Conservation (phyloP, 1,140 invertebrate species). For the Drosophila cardini region DNA sequence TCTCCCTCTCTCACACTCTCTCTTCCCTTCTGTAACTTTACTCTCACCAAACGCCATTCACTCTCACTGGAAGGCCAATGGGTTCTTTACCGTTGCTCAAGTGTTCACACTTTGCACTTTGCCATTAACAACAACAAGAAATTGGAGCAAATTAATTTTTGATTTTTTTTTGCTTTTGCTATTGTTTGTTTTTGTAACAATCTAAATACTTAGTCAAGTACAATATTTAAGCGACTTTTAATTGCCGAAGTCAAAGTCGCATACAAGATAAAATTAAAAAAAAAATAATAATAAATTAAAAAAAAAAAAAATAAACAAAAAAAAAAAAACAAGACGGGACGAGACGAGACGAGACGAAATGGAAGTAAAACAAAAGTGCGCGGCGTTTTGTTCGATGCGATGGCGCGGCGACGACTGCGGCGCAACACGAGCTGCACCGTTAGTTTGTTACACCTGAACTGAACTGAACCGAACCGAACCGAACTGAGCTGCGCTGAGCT, state of each 20-base stretch:
- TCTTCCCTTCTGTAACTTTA: not conserved
- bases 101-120: constrained; percentile 63
- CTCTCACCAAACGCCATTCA: not conserved
- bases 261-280: constrained; percentile 29
- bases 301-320: constrained; percentile 13
- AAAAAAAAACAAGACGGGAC: constrained; percentile 9
- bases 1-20: constrained; percentile 8
- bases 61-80: constrained; percentile 8
- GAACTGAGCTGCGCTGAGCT: constrained; percentile 59
- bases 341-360: not conserved
- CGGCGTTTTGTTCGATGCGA: constrained; percentile 60
- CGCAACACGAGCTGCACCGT: constrained; percentile 69
- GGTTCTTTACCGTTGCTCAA: constrained; percentile 8
- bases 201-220: constrained; percentile 20
- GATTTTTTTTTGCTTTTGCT: not conserved
- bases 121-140: constrained; percentile 35
- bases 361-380: constrained; percentile 35
- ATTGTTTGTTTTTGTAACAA: not conserved
- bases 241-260: constrained; percentile 45
- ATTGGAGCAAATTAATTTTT: not conserved
- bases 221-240: constrained; percentile 32
- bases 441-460: constrained; percentile 81
- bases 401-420: constrained; percentile 75
- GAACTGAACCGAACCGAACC: constrained; percentile 22
- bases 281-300: constrained; percentile 7